Percentiles rank a stretch among this genome's conserved stretches.
phyloP scores from a whole-genome alignment of 53 echinoderm and acorn worm genomes.

The Echinarachnius parma region DNA sequence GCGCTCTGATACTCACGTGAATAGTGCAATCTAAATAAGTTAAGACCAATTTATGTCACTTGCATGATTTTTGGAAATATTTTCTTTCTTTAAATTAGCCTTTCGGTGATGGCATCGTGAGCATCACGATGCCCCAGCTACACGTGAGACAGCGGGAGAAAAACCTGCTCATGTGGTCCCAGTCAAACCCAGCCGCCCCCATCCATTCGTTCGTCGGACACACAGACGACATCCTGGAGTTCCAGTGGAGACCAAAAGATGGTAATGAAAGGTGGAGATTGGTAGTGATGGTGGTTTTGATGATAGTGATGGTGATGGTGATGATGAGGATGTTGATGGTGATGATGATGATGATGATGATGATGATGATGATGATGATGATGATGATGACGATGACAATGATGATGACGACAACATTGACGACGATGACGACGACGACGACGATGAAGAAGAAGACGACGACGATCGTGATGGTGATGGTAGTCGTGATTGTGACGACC shows the following conservation, averaged over 20 bases:
- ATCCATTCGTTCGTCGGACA: constrained; percentile 87
- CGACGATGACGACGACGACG: background rate
- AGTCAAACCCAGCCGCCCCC: constrained; percentile 60
- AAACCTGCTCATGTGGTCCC: constrained; percentile 78
- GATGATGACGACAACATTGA: background rate
- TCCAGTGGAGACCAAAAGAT: constrained; percentile 77
- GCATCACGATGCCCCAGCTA: constrained; percentile 80
- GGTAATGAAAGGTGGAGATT: constrained; percentile 17
- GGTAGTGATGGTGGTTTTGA: background rate
- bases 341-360: background rate
- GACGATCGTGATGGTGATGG: too few relatives aligned
- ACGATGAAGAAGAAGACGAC: too few relatives aligned
- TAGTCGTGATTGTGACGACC: background rate
- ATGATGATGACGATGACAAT: background rate
- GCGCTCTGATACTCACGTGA: too few relatives aligned
- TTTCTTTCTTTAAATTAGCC: constrained; percentile 52
- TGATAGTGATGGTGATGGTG: background rate
- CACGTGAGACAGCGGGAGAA: constrained; percentile 88
- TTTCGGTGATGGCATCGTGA: constrained; percentile 93
- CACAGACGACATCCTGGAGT: constrained; percentile 91
- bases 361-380: constrained; percentile 6
- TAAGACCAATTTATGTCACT: too few relatives aligned
- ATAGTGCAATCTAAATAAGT: too few relatives aligned
- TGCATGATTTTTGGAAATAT: too few relatives aligned
- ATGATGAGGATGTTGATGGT: background rate